A percentile compares a stretch with the other conserved stretches of the same genome.
Evolutionary conservation across 2,113 vertebrate species (phyloP).

Genomic region (Haplotaxodon microlepis): DNA sequence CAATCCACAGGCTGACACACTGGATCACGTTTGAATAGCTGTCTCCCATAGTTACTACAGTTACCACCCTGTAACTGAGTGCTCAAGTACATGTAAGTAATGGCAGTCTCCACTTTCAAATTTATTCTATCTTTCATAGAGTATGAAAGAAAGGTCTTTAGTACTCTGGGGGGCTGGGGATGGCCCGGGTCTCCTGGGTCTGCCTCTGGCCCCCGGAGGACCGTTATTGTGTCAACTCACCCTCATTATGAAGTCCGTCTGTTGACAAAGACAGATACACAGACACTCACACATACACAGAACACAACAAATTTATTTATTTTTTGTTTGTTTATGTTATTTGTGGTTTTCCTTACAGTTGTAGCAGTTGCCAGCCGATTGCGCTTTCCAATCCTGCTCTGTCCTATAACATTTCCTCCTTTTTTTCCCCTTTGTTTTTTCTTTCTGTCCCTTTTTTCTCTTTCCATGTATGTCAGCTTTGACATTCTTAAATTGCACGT

Average conservation of each 20-base stretch:
- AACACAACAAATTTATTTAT: background rate
- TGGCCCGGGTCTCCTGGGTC: background rate
- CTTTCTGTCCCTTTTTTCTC: background rate
- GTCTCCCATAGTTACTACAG: background rate
- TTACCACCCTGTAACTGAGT: background rate
- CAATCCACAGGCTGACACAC: background rate
- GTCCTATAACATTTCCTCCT: background rate
- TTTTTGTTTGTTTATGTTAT: background rate
- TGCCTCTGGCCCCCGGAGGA: background rate
- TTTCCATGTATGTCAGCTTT: background rate
- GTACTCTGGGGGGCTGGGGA: background rate
- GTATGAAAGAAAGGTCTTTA: background rate
- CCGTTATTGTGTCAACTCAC: background rate
- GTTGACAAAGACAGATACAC: background rate
- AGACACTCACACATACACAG: background rate
- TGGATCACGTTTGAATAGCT: rapidly evolving
- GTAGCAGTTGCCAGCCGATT: background rate
- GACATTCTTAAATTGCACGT: background rate
- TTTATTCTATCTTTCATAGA: background rate
- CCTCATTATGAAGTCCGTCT: background rate
- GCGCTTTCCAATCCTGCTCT: background rate
- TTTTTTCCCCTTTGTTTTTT: background rate
- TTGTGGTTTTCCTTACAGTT: background rate
- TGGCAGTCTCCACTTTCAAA: background rate
- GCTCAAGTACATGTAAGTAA: background rate